Evolutionary conservation across 2,113 vertebrate species (phyloP).

Genomic region (Xiphorhynchus elegans): DNA sequence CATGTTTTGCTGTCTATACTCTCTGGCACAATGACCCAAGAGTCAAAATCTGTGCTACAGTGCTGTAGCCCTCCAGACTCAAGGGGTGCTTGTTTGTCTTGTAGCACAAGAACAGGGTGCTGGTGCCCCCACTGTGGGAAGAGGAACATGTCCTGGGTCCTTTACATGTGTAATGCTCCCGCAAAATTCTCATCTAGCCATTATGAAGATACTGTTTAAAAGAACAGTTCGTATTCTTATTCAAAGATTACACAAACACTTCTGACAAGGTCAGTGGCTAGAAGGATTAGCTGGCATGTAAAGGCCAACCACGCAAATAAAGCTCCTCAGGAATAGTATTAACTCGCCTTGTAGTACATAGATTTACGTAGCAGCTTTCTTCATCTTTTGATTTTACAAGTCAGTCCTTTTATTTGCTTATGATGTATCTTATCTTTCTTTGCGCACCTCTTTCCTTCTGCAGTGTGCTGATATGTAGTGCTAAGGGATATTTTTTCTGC

Average conservation of each 20-base stretch:
- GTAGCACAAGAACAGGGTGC: neutral
- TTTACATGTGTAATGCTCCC: neutral
- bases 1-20: neutral
- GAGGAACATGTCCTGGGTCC: neutral
- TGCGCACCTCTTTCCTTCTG: neutral
- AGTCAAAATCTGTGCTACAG: neutral
- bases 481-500: neutral
- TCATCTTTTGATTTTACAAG: neutral
- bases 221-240: neutral
- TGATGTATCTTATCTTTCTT: neutral
- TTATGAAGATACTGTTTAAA: neutral
- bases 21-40: rapidly evolving
- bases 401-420: neutral
- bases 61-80: rapidly evolving
- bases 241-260: conserved; percentile 36
- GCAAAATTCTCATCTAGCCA: neutral
- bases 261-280: conserved; percentile 33
- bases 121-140: neutral
- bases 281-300: conserved; percentile 41
- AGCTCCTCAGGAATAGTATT: neutral
- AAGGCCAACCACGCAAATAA: conserved; percentile 23
- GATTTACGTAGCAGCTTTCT: conserved; percentile 7
- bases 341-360: neutral
- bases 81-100: neutral
- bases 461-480: neutral